Percentiles rank a stretch among this genome's conserved stretches.
Evolutionary conservation across 2,113 vertebrate genomes (phyloP).

Genomic region (Onychostruthus taczanowskii): DNA sequence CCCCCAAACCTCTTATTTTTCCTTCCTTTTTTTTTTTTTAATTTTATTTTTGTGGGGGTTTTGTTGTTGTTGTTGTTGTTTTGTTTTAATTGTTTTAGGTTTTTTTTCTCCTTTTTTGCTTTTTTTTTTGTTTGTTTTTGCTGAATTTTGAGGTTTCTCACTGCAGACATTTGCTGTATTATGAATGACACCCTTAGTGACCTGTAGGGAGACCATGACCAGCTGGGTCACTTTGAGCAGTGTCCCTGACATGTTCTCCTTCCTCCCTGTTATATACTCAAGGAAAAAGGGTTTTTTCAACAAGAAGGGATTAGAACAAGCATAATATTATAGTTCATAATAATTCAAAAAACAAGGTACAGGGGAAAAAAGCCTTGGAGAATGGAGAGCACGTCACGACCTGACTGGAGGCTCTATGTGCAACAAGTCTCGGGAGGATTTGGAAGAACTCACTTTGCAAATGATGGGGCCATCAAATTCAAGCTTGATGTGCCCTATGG

Average conservation of each 20-base stretch:
- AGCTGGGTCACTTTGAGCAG: background rate
- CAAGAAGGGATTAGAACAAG: background rate
- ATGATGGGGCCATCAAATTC: background rate
- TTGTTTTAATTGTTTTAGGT: background rate
- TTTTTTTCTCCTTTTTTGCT: background rate
- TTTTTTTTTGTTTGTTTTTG: background rate
- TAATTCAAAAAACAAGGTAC: background rate
- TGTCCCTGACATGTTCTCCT: background rate
- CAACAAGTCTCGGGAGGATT: background rate
- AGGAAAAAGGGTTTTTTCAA: background rate
- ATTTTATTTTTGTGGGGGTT: background rate
- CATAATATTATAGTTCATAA: background rate
- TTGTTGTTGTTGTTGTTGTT: background rate
- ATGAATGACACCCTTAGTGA: background rate
- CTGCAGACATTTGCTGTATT: background rate
- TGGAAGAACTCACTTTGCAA: background rate
- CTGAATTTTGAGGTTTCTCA: background rate
- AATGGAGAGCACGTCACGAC: background rate
- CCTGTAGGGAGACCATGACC: background rate
- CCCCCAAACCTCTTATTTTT: accelerated
- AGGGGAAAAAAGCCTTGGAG: background rate
- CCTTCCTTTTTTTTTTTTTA: background rate
- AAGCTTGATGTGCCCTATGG: background rate
- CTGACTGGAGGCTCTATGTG: background rate
- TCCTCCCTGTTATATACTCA: background rate